Evolutionary conservation across 2,888 invertebrate species (phyloP).

Genomic region (Cantharis flavilabris): DNA sequence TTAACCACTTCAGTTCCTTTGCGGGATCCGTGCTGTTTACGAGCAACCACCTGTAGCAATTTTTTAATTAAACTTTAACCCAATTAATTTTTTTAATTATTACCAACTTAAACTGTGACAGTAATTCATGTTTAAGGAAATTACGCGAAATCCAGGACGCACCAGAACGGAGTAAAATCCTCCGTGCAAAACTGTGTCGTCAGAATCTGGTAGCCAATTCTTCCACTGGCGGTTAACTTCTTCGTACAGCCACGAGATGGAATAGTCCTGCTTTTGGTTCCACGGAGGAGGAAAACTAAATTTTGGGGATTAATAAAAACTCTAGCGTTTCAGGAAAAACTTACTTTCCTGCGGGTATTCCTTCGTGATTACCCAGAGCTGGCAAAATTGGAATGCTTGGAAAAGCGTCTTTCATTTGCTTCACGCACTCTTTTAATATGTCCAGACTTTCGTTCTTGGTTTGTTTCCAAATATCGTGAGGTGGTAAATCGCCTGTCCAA

Average conservation of each 20-base stretch:
- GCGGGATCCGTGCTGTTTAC: conserved; percentile 96
- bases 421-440: conserved; percentile 79
- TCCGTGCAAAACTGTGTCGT: conserved; percentile 81
- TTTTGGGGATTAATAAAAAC: conserved; percentile 30
- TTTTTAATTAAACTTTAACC: neutral
- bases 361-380: conserved; percentile 95
- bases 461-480: conserved; percentile 95
- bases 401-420: conserved; percentile 81
- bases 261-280: conserved; percentile 77
- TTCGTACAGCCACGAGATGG: conserved; percentile 89
- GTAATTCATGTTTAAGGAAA: conserved; percentile 93
- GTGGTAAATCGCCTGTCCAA: conserved; percentile 96
- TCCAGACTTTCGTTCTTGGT: conserved; percentile 83
- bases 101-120: conserved; percentile 94
- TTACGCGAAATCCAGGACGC: conserved; percentile 85
- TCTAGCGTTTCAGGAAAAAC: neutral
- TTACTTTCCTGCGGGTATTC: conserved; percentile 93
- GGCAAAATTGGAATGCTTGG: conserved; percentile 92
- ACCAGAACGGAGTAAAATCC: conserved; percentile 91
- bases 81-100: conserved; percentile 27
- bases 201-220: conserved; percentile 84
- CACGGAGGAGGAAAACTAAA: conserved; percentile 85
- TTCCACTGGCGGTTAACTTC: conserved; percentile 87
- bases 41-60: conserved; percentile 75
- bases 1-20: conserved; percentile 91